These are phyloP conservation scores for Chascanopsetta lugubris DNA, from an alignment of 2,113 vertebrate genomes.

Conservation along the genomic window DNA sequence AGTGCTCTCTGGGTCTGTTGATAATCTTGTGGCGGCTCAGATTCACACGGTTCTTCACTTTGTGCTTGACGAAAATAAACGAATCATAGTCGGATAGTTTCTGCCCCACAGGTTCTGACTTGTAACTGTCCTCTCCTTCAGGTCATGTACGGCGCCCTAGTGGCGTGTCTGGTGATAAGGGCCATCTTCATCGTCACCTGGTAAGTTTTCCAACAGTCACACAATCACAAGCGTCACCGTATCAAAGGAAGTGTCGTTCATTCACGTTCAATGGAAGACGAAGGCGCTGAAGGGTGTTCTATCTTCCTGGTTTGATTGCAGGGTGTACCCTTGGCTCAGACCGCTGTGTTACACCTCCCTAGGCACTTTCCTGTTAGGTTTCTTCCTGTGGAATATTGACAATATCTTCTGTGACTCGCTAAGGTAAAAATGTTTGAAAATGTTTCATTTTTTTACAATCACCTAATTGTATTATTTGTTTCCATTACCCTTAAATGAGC, in stretches of 20 bases:
- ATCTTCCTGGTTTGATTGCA: constrained; percentile 51
- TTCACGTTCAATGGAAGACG: neutral
- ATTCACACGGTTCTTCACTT: neutral
- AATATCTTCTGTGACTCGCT: constrained; percentile 94
- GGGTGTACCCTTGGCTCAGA: constrained; percentile 96
- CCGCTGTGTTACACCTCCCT: constrained; percentile 92
- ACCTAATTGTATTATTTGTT: too few species aligned
- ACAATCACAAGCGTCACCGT: neutral
- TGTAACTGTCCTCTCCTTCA: constrained; percentile 51
- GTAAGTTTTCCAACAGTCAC: constrained; percentile 78
- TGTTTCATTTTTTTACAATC: neutral
- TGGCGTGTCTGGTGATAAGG: constrained; percentile 90
- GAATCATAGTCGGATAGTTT: neutral
- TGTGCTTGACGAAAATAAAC: neutral
- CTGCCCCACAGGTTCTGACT: neutral
- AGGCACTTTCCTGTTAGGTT: constrained; percentile 92
- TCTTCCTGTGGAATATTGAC: constrained; percentile 97
- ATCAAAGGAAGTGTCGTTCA: neutral
- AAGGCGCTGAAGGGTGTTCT: neutral
- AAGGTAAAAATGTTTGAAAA: constrained; percentile 79
- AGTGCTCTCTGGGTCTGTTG: neutral
- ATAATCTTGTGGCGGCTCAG: neutral
- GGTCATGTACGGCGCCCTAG: constrained; percentile 95
- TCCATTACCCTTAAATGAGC: too few species aligned
- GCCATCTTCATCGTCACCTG: constrained; percentile 97